Base-by-base conservation (phyloP, 2,888 invertebrate species). In the Anthophora plumipes region DNA sequence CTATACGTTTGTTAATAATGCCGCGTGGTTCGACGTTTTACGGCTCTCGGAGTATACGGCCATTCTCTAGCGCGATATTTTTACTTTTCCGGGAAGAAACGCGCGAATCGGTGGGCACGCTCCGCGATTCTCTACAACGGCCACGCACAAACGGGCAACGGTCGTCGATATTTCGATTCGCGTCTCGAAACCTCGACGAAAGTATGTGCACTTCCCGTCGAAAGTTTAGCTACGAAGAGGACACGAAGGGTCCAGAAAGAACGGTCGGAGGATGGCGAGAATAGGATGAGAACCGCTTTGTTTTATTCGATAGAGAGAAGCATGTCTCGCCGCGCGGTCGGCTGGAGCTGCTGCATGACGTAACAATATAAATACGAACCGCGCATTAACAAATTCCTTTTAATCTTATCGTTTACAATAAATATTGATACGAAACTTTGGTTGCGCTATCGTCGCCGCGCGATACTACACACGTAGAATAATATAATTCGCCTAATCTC, bases 391-490 rank as follows among this genome's bases (percentile, higher is more conserved):
- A 87, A 91, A 90, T 92, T 90, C 85, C 79, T 60, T 84, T 88
- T 90, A 91, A 92, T 92, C 92, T 92, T 92, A 92, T 92, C 92
- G 86, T 90, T 89, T 89, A 89, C 89, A 90, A 91, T 92, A 91
- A 92, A 92, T 92, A 92, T 92, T 92, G 92, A 92, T 91, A 90
- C 83, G 89, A 90, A 89, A 89, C 88, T 90, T 89, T 90, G 89
- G 87, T 90, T 89, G 83, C 81, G 87, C 88, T 91, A 91, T 91
- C 91, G 76, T 70, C 77, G 39, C 64, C 52, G 63, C 61, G 77
- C 79, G 85, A 82, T 80, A 83, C 74, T 87, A 85, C 87, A 85
- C 87, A 86, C 89, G 85, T 89, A 90, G 90, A 91, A 90, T 91
- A 91, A 91, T 88, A 83, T 88, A 85, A 91, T 91, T 90, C 89